Percentiles rank a stretch among this genome's conserved stretches.
phyloP scores from a whole-genome alignment of 1,140 invertebrate species.

The Heliconius himera region DNA sequence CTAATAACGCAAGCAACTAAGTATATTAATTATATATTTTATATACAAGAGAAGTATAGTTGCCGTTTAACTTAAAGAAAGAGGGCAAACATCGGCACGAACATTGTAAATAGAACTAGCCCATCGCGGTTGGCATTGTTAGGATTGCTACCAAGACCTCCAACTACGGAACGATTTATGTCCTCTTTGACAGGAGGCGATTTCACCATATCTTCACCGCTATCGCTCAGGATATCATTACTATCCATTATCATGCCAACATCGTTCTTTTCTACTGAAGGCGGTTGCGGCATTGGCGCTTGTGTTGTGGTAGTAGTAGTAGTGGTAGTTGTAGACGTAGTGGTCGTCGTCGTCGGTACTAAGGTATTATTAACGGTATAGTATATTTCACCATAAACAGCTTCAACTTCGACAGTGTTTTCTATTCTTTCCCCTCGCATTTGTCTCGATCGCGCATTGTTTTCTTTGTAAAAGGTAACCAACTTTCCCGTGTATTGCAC shows the following conservation, averaged over 20 bases:
- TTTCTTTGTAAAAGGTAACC: slow-evolving; percentile 86
- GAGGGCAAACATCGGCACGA: slow-evolving; percentile 59
- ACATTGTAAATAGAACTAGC: slow-evolving; percentile 50
- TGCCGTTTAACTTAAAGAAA: slow-evolving; percentile 56
- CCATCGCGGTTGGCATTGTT: slow-evolving; percentile 46
- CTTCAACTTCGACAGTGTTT: slow-evolving; percentile 85
- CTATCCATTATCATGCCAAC: slow-evolving; percentile 70
- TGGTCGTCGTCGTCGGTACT: slow-evolving; percentile 89
- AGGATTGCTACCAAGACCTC: slow-evolving; percentile 65
- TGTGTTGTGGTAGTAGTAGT: slow-evolving; percentile 84
- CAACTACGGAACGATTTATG: slow-evolving; percentile 67
- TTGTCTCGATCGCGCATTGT: slow-evolving; percentile 71
- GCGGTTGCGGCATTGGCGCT: slow-evolving; percentile 73
- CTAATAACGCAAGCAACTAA: slow-evolving; percentile 61
- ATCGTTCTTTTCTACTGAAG: slow-evolving; percentile 66
- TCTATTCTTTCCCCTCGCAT: slow-evolving; percentile 84
- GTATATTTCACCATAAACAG: slow-evolving; percentile 87
- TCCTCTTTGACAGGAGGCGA: slow-evolving; percentile 67
- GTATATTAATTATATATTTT: slow-evolving; percentile 59
- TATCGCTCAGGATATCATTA: slow-evolving; percentile 67
- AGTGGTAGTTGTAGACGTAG: slow-evolving; percentile 87
- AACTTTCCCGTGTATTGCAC: slow-evolving; percentile 87
- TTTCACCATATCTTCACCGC: slow-evolving; percentile 63
- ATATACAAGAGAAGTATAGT: slow-evolving; percentile 65
- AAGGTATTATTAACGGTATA: slow-evolving; percentile 87